Evolutionary conservation across 2,113 vertebrate genomes (phyloP), one percentile per base, ranked within the genome.

Genomic region (Sorex araneus): DNA sequence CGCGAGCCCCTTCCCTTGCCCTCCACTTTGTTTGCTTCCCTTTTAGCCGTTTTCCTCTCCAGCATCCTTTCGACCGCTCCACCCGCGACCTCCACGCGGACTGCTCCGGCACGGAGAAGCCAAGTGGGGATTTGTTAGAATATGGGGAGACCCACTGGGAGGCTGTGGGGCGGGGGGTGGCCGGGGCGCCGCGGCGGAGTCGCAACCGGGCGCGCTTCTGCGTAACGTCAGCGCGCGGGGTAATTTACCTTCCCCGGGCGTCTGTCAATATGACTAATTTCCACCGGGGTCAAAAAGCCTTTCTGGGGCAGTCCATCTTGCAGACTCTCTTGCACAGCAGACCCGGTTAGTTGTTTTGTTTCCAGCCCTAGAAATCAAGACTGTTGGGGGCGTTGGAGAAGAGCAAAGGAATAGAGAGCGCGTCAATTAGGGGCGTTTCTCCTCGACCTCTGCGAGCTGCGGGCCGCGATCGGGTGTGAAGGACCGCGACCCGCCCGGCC

Each of bases 231-330:
- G 91, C 63, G 80, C 92, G 64, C 87, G 3, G 89, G 18, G 28
- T 80, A 84, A 95, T 97, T 98, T 97, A 97, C 97, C 97, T 97
- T 98, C 98, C 97, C 97, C 79, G 90, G 83, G 94, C 85, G 93
- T 91, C 96, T 97, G 97, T 97, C 96, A 95, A 95, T 95, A 75
- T 93, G 94, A 93, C 95, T 96, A 95, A 98, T 97, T 98, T 97
- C 97, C 95, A 96, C 81, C 11, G 95, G 93, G 97, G 96, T 97
- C 97, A 97, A 97, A 97, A 95, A 97, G 95, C 95, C 97, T 96
- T 92, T 96, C 95, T 85, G 94, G 69, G 82, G 89, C 95, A 96
- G 96, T 97, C 74, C 95, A 97, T 96, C 97, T 96, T 97, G 91
- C 36, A 97, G 91, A 28, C 86, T 96, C 93, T 93, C 96, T 96